Percentiles rank a stretch among this genome's conserved stretches.
Evolutionary conservation across 1,140 invertebrate genomes (phyloP).

Genomic region (Drosophila littoralis): DNA sequence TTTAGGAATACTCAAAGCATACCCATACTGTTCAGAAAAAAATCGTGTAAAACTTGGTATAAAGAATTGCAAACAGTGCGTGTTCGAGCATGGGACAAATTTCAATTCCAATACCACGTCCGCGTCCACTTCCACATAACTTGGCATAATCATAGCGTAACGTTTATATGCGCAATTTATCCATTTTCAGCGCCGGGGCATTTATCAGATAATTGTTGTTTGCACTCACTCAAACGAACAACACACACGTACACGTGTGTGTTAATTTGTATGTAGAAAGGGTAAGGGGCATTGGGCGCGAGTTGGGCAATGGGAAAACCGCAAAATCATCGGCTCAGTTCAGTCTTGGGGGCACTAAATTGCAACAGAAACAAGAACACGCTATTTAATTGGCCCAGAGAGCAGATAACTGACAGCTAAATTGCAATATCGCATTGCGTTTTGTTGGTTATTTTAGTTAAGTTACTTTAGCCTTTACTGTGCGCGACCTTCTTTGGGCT

Average conservation of each 20-base stretch:
- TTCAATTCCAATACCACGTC: constrained; percentile 1
- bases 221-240: constrained; percentile 59
- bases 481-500: constrained; percentile 27
- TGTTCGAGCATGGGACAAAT: constrained; percentile 9
- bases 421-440: constrained; percentile 80
- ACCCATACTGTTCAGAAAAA: constrained; percentile 2
- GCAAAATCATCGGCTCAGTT: constrained; percentile 71
- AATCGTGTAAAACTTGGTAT: constrained; percentile 14
- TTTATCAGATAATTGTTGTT: constrained; percentile 81
- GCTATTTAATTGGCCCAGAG: constrained; percentile 76
- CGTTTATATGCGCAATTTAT: constrained; percentile 80
- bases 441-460: constrained; percentile 60
- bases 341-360: constrained; percentile 69
- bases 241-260: constrained; percentile 15
- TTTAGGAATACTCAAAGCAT: background rate
- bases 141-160: constrained; percentile 76
- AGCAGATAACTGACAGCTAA: constrained; percentile 78
- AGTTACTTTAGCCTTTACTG: constrained; percentile 33
- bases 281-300: background rate
- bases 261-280: background rate
- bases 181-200: constrained; percentile 77
- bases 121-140: constrained; percentile 13
- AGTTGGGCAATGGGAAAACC: constrained; percentile 56
- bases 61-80: constrained; percentile 3
- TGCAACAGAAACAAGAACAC: constrained; percentile 69